A percentile compares a stretch with the other conserved stretches of the same genome.
Conservation (phyloP, 2,113 vertebrate species). For the Cyanoderma ruficeps region DNA sequence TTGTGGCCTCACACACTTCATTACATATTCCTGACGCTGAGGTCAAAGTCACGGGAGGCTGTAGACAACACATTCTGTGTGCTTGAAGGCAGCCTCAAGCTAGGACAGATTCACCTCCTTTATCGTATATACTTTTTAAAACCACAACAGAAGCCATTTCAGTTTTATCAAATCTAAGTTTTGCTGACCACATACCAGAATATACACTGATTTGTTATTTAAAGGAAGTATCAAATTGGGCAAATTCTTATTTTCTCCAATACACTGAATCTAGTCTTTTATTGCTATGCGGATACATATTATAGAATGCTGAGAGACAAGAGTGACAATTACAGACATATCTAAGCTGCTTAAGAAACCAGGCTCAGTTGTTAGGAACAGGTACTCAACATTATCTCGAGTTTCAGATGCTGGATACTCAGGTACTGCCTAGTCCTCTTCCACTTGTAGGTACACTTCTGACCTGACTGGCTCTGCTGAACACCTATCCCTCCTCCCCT, state of each 20-base stretch:
- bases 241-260: background rate
- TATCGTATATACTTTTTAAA: background rate
- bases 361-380: background rate
- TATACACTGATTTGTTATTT: background rate
- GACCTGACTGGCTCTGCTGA: background rate
- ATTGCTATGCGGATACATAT: background rate
- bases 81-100: background rate
- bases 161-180: background rate
- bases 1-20: background rate
- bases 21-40: constrained; percentile 33
- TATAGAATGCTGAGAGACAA: background rate
- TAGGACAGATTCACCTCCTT: background rate
- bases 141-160: background rate
- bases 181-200: background rate
- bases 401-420: background rate
- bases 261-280: background rate
- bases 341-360: background rate
- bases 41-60: background rate
- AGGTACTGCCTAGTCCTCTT: background rate
- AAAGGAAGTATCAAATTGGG: background rate
- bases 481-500: background rate
- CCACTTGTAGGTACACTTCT: background rate
- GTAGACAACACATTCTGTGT: background rate
- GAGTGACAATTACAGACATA: background rate
- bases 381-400: background rate